Evolutionary conservation across 1,140 invertebrate genomes (phyloP).

Genomic region (Bombyx mandarina): DNA sequence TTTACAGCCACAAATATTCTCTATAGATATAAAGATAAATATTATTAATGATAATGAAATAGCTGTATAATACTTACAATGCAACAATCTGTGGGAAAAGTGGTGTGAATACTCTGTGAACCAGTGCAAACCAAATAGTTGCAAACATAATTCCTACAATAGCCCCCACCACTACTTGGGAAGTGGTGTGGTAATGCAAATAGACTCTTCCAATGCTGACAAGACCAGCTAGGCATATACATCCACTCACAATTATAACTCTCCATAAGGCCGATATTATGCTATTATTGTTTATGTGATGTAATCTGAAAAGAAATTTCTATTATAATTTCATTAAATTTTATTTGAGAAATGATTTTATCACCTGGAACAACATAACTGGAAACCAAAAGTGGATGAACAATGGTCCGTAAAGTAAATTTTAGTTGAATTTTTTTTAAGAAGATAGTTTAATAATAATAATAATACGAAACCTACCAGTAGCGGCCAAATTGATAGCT

Average conservation of each 20-base stretch:
- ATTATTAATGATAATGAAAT: no score
- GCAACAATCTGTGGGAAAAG: conserved; percentile 88
- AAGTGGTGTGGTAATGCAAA: conserved; percentile 87
- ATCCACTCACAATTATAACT: conserved; percentile 75
- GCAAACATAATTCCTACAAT: conserved; percentile 80
- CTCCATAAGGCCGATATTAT: conserved; percentile 83
- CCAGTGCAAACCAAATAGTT: conserved; percentile 83
- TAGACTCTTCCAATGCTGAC: conserved; percentile 84
- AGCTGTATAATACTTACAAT: conserved; percentile 76
- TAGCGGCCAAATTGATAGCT: no score
- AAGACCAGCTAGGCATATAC: conserved; percentile 73
- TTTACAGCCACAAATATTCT: no score
- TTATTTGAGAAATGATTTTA: neutral
- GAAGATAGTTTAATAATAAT: neutral
- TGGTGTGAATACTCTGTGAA: conserved; percentile 86
- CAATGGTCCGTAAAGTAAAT: neutral
- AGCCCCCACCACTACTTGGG: conserved; percentile 86
- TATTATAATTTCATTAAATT: neutral
- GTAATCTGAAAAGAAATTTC: conserved; percentile 74
- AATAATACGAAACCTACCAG: neutral
- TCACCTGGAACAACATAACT: no score
- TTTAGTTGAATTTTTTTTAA: neutral
- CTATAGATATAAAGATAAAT: no score
- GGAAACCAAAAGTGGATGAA: neutral
- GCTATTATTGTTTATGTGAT: conserved; percentile 84